A percentile compares a stretch with the other conserved stretches of the same genome.
phyloP scores from a whole-genome alignment of 2,888 invertebrate species.

The Xestia sexstrigata region DNA sequence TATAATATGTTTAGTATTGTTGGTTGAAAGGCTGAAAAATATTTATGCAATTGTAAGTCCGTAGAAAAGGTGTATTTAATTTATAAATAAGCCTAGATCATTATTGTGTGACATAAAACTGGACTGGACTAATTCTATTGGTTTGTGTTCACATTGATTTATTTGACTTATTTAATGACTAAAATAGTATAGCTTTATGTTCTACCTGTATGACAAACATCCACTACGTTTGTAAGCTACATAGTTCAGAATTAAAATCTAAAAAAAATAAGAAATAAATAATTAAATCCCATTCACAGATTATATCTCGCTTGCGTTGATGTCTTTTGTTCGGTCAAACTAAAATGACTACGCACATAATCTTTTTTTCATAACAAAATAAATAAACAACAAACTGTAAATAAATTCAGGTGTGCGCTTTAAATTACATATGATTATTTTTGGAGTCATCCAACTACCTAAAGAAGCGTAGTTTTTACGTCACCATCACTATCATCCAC shows the following conservation, averaged over 20 bases:
- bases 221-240: neutral
- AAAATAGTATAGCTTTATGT: neutral
- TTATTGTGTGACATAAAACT: neutral
- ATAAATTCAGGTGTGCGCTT: neutral
- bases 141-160: neutral
- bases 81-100: neutral
- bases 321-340: conserved; percentile 62
- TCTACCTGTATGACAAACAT: neutral
- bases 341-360: neutral
- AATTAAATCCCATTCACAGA: neutral
- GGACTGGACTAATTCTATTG: neutral
- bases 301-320: conserved; percentile 55
- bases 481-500: too few relatives aligned
- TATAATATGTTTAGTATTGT: neutral
- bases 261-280: neutral
- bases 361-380: neutral
- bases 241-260: neutral
- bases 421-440: neutral
- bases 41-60: neutral
- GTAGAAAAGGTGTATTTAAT: neutral
- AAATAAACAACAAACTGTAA: neutral
- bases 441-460: too few relatives aligned
- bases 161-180: neutral
- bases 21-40: neutral
- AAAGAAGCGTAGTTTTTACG: too few relatives aligned